Evolutionary conservation across 1,140 invertebrate genomes (phyloP), one percentile per base, ranked within the genome.

Genomic region (Procambarus virginalis): DNA sequence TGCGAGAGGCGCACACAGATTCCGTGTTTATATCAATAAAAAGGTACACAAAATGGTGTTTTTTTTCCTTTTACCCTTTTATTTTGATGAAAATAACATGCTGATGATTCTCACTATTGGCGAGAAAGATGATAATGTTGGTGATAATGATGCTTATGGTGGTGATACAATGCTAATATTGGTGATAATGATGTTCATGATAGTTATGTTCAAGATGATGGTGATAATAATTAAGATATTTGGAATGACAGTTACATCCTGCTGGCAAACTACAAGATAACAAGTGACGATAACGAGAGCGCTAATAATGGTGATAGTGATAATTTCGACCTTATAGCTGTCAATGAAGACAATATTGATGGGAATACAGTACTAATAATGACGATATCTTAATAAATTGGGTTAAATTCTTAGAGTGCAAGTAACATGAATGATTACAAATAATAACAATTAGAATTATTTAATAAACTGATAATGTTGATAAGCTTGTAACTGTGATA

Each of bases 11-110:
- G 55, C 79, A 78, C 88, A 84, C 88, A 89, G 88, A 89, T 89
- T 89, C 88, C 88, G 88, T 89, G 88, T 89, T 89, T 89, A 89
- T 22, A 89, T 83, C 51, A 89, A 84, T 84, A 89, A 89, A 84
- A 76, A 58, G 76, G 46, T 84, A 82, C 83, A 58, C 75, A 89
- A 89, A n/a, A 46, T 58, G 48, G 58, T 79, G 49, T 89, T 84
- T 79, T 34, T 70, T 51, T 84, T 6, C 22, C 34, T 55, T 51
- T 58, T 78, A 60, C 3, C 20, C 17, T 10, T 17, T 68, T 10
- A 68, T 68, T 4, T 17, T 68, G 64, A 68, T 20, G 4, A 20
- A 3, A 68, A 68, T 68, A 68, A 17, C 4, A 17, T 17, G 4
- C 1, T 68, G 64, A 20, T 68, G 64, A 68, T 77, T 14, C 8